Percentiles rank a stretch among this genome's conserved stretches.
Evolutionary conservation across 2,797 vertebrate species (phyloP).

Genomic region (Paedocypris micromegethes): DNA sequence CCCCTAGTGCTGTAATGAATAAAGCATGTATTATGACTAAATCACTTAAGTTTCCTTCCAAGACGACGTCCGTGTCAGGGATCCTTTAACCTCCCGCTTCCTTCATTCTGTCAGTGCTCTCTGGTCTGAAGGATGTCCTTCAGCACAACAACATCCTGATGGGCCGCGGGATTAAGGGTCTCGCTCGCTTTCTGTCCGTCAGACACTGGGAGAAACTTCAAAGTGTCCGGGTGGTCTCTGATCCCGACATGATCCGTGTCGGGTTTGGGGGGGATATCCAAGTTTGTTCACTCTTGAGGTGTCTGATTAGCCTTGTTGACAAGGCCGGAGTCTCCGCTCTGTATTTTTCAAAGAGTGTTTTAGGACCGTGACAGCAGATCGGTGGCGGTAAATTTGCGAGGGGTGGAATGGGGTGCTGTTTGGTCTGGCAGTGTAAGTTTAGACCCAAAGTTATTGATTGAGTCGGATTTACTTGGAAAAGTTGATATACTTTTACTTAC

Average conservation of each 20-base stretch:
- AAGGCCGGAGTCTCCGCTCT: conserved; percentile 1
- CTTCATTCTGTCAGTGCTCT: conserved; percentile 41
- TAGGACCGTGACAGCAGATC: conserved; percentile 4
- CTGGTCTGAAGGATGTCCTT: conserved; percentile 59
- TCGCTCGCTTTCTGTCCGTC: conserved; percentile 38
- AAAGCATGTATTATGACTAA: conserved; percentile 35
- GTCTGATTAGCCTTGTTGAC: conserved; percentile 39
- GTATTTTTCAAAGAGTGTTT: conserved; percentile 13
- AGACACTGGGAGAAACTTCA: conserved; percentile 50
- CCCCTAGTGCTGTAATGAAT: conserved; percentile 44
- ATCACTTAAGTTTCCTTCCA: conserved; percentile 54
- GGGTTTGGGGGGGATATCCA: conserved; percentile 42
- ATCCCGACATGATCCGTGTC: conserved; percentile 31
- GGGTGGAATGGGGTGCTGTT: no score
- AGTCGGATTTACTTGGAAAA: no score
- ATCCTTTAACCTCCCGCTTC: conserved; percentile 52
- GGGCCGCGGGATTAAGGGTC: conserved; percentile 50
- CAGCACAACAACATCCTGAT: conserved; percentile 67
- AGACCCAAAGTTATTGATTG: no score
- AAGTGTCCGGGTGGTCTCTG: conserved; percentile 60
- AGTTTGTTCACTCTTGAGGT: conserved; percentile 54
- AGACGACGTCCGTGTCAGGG: conserved; percentile 57
- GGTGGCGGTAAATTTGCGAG: not conserved
- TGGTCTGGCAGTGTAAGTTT: no score
- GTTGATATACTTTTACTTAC: no score